Percentiles rank a stretch among this genome's conserved stretches.
Conservation (phyloP, 2,113 vertebrate genomes). For the Aramus guarauna region DNA sequence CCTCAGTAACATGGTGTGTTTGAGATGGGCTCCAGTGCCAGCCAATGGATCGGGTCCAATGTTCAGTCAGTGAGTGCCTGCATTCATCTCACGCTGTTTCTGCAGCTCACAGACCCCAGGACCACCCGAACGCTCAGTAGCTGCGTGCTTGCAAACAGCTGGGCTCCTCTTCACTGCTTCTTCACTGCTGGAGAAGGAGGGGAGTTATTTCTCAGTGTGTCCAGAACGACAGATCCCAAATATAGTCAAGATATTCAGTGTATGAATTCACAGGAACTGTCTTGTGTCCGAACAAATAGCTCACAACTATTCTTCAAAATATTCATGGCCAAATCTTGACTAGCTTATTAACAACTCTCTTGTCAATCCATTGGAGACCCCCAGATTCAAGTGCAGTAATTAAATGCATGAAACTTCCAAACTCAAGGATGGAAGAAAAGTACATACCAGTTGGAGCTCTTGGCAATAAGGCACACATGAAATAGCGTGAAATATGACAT, state of each 20-base stretch:
- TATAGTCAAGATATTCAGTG: neutral
- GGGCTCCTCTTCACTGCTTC: neutral
- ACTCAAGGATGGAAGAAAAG: neutral
- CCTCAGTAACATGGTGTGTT: neutral
- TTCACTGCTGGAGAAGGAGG: neutral
- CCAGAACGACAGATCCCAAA: neutral
- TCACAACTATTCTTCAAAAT: neutral
- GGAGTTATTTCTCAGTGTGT: neutral
- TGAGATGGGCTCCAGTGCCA: neutral
- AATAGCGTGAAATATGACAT: neutral
- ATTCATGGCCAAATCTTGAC: neutral
- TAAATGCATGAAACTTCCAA: neutral
- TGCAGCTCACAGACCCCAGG: neutral
- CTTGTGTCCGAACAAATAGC: neutral
- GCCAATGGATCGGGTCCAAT: neutral
- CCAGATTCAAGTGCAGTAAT: neutral
- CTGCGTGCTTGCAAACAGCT: neutral
- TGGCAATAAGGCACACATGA: neutral
- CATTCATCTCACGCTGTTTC: neutral
- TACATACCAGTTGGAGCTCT: neutral
- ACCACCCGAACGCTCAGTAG: neutral
- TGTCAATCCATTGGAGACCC: neutral
- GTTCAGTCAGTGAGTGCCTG: neutral
- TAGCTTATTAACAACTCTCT: neutral
- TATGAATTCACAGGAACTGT: neutral